Evolutionary conservation across 2,888 invertebrate species (phyloP).

Genomic region (Actias luna): DNA sequence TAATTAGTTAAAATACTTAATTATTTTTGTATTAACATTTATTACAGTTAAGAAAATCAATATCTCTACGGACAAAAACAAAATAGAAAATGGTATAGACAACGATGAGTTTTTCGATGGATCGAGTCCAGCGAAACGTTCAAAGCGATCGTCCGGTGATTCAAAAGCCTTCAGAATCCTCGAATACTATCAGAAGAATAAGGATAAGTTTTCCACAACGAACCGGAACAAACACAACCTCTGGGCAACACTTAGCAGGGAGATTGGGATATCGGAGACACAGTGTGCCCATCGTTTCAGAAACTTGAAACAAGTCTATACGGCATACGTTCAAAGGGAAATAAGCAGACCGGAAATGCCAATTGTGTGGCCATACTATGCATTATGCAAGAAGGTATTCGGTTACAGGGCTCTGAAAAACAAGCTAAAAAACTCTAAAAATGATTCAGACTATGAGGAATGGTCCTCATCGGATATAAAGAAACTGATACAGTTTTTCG

Average conservation of each 20-base stretch:
- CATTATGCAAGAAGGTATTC: slow-evolving; percentile 70
- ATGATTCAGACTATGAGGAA: slow-evolving; percentile 51
- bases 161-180: slow-evolving; percentile 65
- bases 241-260: slow-evolving; percentile 58
- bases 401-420: slow-evolving; percentile 65
- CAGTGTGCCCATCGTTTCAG: slow-evolving; percentile 68
- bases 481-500: slow-evolving; percentile 55
- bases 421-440: slow-evolving; percentile 56
- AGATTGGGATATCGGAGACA: slow-evolving; percentile 54
- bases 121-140: slow-evolving; percentile 45
- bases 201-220: slow-evolving; percentile 59
- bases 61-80: slow-evolving; percentile 39
- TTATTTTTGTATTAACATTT: too few relatives aligned
- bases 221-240: slow-evolving; percentile 52
- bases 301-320: slow-evolving; percentile 67
- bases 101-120: slow-evolving; percentile 50
- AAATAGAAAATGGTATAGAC: slow-evolving; percentile 38
- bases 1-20: too few relatives aligned
- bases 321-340: slow-evolving; percentile 60
- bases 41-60: slow-evolving; percentile 59
- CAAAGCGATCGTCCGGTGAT: slow-evolving; percentile 46
- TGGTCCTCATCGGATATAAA: slow-evolving; percentile 67
- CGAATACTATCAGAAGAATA: slow-evolving; percentile 66
- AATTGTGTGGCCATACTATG: slow-evolving; percentile 70
- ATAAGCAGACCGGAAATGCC: slow-evolving; percentile 67